phyloP scores from a whole-genome alignment of 2,113 vertebrate genomes.

The Cheirogaleus medius region DNA sequence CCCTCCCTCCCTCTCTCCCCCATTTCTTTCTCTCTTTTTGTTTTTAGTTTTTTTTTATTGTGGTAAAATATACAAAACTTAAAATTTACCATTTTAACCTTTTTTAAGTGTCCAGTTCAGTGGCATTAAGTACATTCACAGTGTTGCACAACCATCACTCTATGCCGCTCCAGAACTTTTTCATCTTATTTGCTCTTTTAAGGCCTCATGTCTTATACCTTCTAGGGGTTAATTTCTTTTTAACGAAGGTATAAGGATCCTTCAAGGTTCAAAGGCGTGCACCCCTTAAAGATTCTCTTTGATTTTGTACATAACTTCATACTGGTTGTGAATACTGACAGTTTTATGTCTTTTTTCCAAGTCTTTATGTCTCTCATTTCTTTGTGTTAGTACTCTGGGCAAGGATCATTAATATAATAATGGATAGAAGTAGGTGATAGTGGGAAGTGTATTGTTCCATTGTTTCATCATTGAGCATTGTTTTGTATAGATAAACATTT shows the following conservation, averaged over 20 bases:
- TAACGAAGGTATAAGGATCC: background rate
- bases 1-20: too few relatives aligned
- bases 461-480: background rate
- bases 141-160: accelerated
- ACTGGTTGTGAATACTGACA: background rate
- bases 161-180: background rate
- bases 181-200: background rate
- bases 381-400: background rate
- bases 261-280: background rate
- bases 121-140: background rate
- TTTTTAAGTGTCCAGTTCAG: background rate
- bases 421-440: background rate
- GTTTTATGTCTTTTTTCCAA: background rate
- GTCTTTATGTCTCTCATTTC: background rate
- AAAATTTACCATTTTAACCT: background rate
- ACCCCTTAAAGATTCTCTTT: background rate
- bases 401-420: background rate
- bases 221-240: background rate
- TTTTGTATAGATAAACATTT: background rate
- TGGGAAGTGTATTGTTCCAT: background rate
- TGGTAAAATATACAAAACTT: background rate
- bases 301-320: background rate
- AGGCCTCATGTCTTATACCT: background rate
- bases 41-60: background rate
- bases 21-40: background rate